Base-by-base conservation (phyloP, 2,113 vertebrate genomes). In the Camarhynchus parvulus region DNA sequence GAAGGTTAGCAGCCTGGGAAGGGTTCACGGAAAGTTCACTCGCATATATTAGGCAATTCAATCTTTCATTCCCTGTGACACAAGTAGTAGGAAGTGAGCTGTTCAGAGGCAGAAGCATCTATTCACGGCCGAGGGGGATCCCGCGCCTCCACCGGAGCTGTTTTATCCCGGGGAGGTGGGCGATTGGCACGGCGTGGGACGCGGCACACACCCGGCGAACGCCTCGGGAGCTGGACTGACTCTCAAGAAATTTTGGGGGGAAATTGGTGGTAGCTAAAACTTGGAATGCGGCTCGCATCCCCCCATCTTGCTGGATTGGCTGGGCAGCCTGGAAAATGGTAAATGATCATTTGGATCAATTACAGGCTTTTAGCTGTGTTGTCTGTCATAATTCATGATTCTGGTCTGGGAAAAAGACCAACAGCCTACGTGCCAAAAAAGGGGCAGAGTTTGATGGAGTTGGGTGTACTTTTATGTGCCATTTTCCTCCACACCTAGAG, bases 41-140 rank as follows among this genome's bases (percentile, higher is more conserved):
- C 98, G 99, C 99, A 99, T 99, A 99, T 98, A 99, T 99, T 99
- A 99, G 98, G 98, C 99, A 98, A 99, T 99, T 98, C 99, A 99
- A 99, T 99, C 99, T 99, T 99, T 99, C 99, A 98, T 98, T 98
- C 98, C 97, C 98, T 95, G 98, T 98, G 98, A 99, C 99, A 98
- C 98, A 99, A 99, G 98, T 98, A 99, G 99, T 99, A 99, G 98
- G 99, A 99, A 99, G 98, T 98, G 99, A 99, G 99, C 98, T 96
- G 98, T 98, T 97, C 97, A 74, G 97, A 98, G 98, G 98, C 98
- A 98, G 98, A 98, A 99, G 95, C 97, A 98, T 96, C 97, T 98
- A 98, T 98, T 98, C 98, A 93, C 97, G 97, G 98, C 98, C 96
- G 97, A 98, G 97, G 97, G 97, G 98, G 98, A 97, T 98, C 96